phyloP scores from a whole-genome alignment of 2,888 invertebrate genomes.

The Steinernema carpocapsae region DNA sequence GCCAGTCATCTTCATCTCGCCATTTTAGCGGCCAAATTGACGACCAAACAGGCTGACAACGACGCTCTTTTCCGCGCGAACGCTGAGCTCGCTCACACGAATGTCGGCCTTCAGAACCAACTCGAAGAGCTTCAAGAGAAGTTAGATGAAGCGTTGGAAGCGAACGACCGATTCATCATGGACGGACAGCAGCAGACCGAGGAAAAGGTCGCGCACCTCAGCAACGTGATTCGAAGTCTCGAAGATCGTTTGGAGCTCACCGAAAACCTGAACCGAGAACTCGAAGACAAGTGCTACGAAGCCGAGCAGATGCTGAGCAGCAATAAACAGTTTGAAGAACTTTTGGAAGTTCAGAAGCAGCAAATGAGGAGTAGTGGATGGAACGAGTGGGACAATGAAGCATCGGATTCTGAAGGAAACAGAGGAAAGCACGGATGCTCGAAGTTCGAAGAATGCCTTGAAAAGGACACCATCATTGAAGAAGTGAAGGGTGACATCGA shows the following conservation, averaged over 20 bases:
- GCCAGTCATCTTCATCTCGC: slow-evolving; percentile 49
- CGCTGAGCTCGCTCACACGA: slow-evolving; percentile 63
- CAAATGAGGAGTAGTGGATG: neutral
- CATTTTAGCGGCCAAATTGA: slow-evolving; percentile 65
- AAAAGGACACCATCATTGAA: too few relatives aligned
- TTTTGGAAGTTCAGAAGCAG: neutral
- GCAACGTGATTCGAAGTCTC: slow-evolving; percentile 2
- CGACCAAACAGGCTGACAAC: slow-evolving; percentile 62
- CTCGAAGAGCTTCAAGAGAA: slow-evolving; percentile 53
- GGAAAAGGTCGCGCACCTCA: neutral
- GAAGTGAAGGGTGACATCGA: too few relatives aligned
- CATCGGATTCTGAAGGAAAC: neutral
- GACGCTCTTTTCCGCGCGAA: slow-evolving; percentile 65
- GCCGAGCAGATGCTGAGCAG: neutral
- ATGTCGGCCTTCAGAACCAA: slow-evolving; percentile 61
- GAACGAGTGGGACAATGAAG: neutral
- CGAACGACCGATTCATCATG: slow-evolving; percentile 7
- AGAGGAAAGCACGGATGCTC: neutral
- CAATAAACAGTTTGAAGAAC: neutral
- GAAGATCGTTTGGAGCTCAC: slow-evolving; percentile 28
- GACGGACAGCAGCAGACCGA: slow-evolving; percentile 5
- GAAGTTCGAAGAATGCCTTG: too few relatives aligned
- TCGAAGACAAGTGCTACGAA: slow-evolving; percentile 24
- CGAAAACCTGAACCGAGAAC: slow-evolving; percentile 12
- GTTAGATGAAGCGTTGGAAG: slow-evolving; percentile 17